Conservation (phyloP, 2,797 vertebrate genomes). For the Eleutherodactylus coqui region DNA sequence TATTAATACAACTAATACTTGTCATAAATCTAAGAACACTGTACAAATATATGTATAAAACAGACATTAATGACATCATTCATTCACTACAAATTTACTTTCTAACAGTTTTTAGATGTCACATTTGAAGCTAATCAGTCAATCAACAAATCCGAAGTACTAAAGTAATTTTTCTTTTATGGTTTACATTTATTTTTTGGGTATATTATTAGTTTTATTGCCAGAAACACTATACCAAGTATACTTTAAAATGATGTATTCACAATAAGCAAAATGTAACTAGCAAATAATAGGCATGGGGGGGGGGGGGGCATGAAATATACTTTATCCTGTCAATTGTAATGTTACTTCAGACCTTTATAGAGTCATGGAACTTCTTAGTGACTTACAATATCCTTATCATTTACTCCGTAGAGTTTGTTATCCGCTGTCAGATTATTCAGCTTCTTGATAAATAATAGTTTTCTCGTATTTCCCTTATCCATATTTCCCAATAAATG, state of each 20-base stretch:
- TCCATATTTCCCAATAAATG: conserved; percentile 71
- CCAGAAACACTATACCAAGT: not conserved
- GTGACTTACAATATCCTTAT: not conserved
- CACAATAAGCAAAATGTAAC: not conserved
- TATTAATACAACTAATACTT: too few species aligned
- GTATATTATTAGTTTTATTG: not conserved
- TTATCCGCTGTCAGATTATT: not conserved
- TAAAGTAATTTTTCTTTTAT: not conserved
- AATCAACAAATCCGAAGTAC: too few species aligned
- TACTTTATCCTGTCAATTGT: not conserved
- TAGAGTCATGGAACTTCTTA: not conserved
- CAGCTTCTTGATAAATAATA: conserved; percentile 61
- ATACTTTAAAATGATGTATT: not conserved
- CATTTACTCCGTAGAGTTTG: not conserved
- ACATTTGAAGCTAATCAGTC: too few species aligned
- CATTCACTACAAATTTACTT: too few species aligned
- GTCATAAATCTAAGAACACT: too few species aligned
- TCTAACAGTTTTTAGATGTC: too few species aligned
- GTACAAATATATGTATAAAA: too few species aligned
- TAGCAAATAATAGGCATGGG: not conserved
- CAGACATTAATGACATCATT: too few species aligned
- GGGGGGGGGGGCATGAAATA: not conserved
- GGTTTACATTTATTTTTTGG: not conserved
- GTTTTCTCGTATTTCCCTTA: conserved; percentile 69
- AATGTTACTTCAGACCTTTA: not conserved